Evolutionary conservation across 2,888 invertebrate species (phyloP).

Genomic region (Heteromyza rotundicornis): DNA sequence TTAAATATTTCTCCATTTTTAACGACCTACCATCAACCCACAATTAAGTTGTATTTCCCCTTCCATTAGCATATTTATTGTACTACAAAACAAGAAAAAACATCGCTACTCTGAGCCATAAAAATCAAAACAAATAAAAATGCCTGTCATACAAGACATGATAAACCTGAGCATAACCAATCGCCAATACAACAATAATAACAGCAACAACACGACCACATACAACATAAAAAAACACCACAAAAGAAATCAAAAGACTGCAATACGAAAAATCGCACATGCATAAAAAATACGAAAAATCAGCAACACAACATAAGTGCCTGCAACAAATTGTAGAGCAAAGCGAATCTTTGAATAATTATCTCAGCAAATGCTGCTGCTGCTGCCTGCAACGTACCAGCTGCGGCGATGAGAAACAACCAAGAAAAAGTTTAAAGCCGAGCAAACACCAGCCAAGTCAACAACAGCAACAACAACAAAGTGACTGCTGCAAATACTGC

Average conservation of each 20-base stretch:
- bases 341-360: slow-evolving; percentile 37
- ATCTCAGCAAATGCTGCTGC: slow-evolving; percentile 20
- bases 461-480: slow-evolving; percentile 7
- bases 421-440: background rate
- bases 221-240: background rate
- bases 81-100: too few species aligned
- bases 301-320: slow-evolving; percentile 12
- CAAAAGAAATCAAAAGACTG: background rate
- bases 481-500: background rate
- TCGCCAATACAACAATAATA: slow-evolving; percentile 5
- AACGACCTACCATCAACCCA: too few species aligned
- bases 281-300: background rate
- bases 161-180: background rate
- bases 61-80: too few species aligned
- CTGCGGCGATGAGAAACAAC: background rate
- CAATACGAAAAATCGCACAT: slow-evolving; percentile 1
- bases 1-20: too few species aligned
- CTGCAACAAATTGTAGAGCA: slow-evolving; percentile 34
- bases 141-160: slow-evolving; percentile 1
- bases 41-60: too few species aligned
- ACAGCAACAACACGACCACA: slow-evolving; percentile 8
- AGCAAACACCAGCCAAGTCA: background rate
- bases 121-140: background rate
- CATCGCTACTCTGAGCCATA: too few species aligned
- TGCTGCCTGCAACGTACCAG: background rate